Percentiles rank a stretch among this genome's conserved stretches.
These are phyloP conservation scores for Betta splendens DNA, from an alignment of 2,797 vertebrate genomes.

Conservation along the genomic window DNA sequence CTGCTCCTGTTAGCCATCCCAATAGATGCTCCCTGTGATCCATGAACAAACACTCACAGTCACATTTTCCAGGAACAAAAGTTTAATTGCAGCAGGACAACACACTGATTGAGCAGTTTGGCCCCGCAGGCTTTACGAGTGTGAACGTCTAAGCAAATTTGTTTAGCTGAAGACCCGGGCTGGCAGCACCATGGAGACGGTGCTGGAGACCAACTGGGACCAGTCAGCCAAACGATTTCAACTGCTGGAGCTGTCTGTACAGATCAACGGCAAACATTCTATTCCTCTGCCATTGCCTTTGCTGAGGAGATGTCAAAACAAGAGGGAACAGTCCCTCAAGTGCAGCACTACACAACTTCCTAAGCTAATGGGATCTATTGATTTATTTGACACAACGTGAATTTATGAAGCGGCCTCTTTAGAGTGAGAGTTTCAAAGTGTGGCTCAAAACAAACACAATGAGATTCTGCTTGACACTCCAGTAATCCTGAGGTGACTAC, in stretches of 20 bases:
- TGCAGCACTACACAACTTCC: constrained; percentile 69
- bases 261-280: constrained; percentile 61
- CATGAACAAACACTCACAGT: not conserved
- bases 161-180: constrained; percentile 44
- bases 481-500: constrained; percentile 68
- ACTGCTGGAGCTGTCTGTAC: constrained; percentile 69
- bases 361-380: constrained; percentile 78
- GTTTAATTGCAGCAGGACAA: constrained; percentile 1
- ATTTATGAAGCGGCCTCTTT: constrained; percentile 77
- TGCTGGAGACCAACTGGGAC: constrained; percentile 64
- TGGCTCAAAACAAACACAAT: constrained; percentile 75
- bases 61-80: constrained; percentile 4
- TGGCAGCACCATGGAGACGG: constrained; percentile 58
- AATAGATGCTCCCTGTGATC: no score
- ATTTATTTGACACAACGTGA: constrained; percentile 81
- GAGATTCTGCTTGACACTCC: constrained; percentile 70
- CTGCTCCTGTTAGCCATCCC: not conserved
- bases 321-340: constrained; percentile 57
- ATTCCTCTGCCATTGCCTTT: constrained; percentile 52
- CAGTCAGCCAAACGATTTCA: constrained; percentile 70
- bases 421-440: constrained; percentile 75
- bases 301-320: constrained; percentile 60
- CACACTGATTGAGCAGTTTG: constrained; percentile 21
- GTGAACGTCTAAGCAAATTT: constrained; percentile 54
- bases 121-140: constrained; percentile 34